Evolutionary conservation across 2,113 vertebrate genomes (phyloP), one percentile per base, ranked within the genome.

Genomic region (Phaethon lepturus): DNA sequence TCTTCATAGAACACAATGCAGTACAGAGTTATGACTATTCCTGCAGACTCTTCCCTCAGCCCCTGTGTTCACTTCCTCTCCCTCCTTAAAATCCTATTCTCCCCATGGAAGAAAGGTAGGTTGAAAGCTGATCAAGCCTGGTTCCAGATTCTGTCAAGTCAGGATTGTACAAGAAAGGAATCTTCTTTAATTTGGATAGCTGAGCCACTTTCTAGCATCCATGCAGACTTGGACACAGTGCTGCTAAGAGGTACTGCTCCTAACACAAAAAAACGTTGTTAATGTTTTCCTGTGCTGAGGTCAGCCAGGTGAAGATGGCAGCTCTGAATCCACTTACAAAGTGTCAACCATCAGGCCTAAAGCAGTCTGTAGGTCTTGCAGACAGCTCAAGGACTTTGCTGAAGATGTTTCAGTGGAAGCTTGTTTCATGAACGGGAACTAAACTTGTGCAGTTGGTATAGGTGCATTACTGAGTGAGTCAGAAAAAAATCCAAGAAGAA

Each of bases 1-100:
- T 19, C 10, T 49, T 53, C 31, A 42, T 1, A 64, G 17, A 82
- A 40, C 0, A 0, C 2, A 13, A 47, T 0, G 11, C 23, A 55
- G 42, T 17, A 35, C 60, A 71, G n/a, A 84, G 24, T 49, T 52
- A 2, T 2, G 33, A 13, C 29, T 49, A 5, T 25, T 83, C n/a
- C 40, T 4, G 1, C 2, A 76, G 62, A 19, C 15, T n/a, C 13
- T 6, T 53, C 33, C 11, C 35, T 69, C 13, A 73, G 19, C 2
- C 22, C 6, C 20, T 11, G 55, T 7, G 26, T 28, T 56, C 35
- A 72, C 6, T 24, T 68, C 8, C 6, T 47, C 33, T 49, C 35
- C 49, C 69, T 72, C 20, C 28, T 50, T 28, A 53, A 91, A 90
- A 71, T 52, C 9, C 5, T 55, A 2, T 28, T 85, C 26, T 59